Conservation (phyloP, 1,140 invertebrate species). For the Tribolium castaneum region DNA sequence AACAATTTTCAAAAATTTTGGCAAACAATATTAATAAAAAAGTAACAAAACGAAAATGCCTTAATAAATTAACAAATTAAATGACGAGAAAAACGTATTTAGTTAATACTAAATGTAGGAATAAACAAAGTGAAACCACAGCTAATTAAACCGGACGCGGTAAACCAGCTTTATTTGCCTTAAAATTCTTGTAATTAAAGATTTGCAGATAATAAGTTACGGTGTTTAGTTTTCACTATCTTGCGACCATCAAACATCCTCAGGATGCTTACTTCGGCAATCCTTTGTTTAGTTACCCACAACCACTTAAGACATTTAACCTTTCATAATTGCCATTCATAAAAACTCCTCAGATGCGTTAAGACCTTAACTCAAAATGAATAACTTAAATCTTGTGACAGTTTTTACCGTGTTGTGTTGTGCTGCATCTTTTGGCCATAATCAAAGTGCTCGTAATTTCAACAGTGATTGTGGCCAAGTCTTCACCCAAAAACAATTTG, state of each 20-base stretch:
- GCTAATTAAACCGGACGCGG: conserved; percentile 24
- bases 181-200: conserved; percentile 38
- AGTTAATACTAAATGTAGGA: too few species aligned
- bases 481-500: conserved; percentile 57
- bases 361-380: not conserved
- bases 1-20: too few species aligned
- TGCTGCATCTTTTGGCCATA: not conserved
- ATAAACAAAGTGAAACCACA: conserved; percentile 1
- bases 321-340: conserved; percentile 4
- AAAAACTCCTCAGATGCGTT: not conserved
- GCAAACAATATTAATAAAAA: too few species aligned
- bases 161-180: conserved; percentile 23
- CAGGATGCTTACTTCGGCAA: conserved; percentile 25
- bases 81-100: too few species aligned
- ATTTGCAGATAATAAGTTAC: conserved; percentile 31
- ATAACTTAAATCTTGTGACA: not conserved
- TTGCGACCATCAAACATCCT: conserved; percentile 37
- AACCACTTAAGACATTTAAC: conserved; percentile 12
- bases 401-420: not conserved
- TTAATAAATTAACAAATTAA: too few species aligned
- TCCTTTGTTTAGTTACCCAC: conserved; percentile 34
- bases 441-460: conserved; percentile 31
- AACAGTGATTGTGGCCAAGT: conserved; percentile 52
- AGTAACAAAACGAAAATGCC: too few species aligned
- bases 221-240: conserved; percentile 36